Conservation (phyloP, 1,140 invertebrate genomes). For the Nixonia krombeini region DNA sequence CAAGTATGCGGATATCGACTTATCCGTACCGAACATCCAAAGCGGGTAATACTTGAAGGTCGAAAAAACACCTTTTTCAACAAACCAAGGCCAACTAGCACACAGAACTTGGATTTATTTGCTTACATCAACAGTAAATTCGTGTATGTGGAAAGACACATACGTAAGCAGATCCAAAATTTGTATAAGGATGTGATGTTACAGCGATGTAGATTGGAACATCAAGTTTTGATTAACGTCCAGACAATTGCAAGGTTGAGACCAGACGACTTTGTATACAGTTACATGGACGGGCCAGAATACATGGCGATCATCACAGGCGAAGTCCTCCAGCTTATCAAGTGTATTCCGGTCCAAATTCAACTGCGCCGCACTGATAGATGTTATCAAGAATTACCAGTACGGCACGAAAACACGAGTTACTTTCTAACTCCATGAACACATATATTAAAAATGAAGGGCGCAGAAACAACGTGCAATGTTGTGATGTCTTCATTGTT, state of each 20-base stretch:
- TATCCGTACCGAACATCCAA: constrained; percentile 23
- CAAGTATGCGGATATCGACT: constrained; percentile 8
- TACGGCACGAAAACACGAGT: background rate
- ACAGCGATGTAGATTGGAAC: constrained; percentile 21
- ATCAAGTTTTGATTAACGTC: constrained; percentile 4
- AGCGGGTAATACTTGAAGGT: constrained; percentile 28
- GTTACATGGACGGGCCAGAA: constrained; percentile 9
- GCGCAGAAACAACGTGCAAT: background rate
- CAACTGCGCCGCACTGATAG: background rate
- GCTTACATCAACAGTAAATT: constrained; percentile 21
- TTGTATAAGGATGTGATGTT: constrained; percentile 11
- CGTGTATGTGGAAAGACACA: constrained; percentile 23
- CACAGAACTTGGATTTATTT: constrained; percentile 27
- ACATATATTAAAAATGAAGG: background rate
- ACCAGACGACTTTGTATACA: constrained; percentile 24
- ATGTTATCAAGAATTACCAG: constrained; percentile 26
- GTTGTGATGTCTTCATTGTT: background rate
- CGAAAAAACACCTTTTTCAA: background rate
- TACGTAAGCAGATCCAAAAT: constrained; percentile 3
- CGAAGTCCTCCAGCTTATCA: constrained; percentile 18
- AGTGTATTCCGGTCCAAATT: constrained; percentile 21
- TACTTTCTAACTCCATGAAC: constrained; percentile 18
- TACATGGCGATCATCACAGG: constrained; percentile 18
- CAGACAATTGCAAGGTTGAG: background rate
- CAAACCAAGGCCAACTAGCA: background rate